Percentiles rank a stretch among this genome's conserved stretches.
phyloP scores from a whole-genome alignment of 2,888 invertebrate genomes.

The Teleiodes luculella region DNA sequence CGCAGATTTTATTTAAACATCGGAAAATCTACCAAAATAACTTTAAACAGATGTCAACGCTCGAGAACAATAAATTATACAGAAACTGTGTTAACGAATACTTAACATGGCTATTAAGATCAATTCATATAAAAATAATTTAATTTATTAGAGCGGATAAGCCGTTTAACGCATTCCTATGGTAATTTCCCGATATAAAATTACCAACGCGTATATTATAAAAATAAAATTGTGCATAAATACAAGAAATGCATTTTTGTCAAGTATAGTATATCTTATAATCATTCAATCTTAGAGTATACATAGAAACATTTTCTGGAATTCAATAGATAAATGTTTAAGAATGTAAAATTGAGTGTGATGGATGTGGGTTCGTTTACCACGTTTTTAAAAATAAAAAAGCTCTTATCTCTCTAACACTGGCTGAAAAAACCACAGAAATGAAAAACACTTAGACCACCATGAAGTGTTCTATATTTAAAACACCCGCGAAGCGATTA shows the following conservation, averaged over 20 bases:
- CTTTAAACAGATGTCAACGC: neutral
- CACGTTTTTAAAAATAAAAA: neutral
- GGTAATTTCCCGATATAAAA: slow-evolving; percentile 2
- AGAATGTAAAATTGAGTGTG: too few relatives aligned
- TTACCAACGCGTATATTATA: too few relatives aligned
- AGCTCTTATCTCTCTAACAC: neutral
- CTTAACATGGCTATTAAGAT: neutral
- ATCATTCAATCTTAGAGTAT: too few relatives aligned
- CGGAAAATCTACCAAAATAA: neutral
- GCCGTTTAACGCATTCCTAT: slow-evolving; percentile 1
- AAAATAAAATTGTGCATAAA: too few relatives aligned
- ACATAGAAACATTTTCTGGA: too few relatives aligned
- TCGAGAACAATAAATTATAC: neutral
- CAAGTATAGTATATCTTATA: too few relatives aligned
- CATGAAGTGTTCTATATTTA: slow-evolving; percentile 1
- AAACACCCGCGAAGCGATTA: slow-evolving; percentile 1
- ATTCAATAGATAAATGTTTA: too few relatives aligned
- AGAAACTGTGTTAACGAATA: neutral
- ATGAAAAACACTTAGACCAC: neutral
- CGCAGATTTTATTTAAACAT: neutral
- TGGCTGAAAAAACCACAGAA: neutral
- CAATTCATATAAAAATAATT: neutral
- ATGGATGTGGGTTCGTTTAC: too few relatives aligned
- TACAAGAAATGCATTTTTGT: too few relatives aligned
- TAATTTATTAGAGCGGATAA: slow-evolving; percentile 1